A percentile compares a stretch with the other conserved stretches of the same genome.
phyloP scores from a whole-genome alignment of 2,797 vertebrate species.

The Threskiornis aethiopicus region DNA sequence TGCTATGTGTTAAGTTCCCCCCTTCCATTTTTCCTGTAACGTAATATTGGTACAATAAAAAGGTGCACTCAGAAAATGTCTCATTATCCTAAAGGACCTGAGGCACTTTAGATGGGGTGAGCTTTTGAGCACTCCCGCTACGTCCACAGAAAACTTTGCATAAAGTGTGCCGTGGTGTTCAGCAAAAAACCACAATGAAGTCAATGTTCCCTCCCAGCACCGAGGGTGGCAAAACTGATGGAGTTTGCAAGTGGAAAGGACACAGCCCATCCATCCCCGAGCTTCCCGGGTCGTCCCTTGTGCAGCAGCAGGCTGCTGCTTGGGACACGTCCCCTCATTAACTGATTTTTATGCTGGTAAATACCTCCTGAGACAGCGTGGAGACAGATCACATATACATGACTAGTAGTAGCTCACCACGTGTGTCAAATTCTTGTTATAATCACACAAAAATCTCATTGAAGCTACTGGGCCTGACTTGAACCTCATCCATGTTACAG shows the following conservation, averaged over 20 bases:
- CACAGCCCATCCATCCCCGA: not conserved
- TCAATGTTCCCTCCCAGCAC: not conserved
- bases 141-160: not conserved
- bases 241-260: not conserved
- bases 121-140: not conserved
- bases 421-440: slow-evolving; percentile 42
- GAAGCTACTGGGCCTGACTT: slow-evolving; percentile 10
- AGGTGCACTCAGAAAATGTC: slow-evolving; percentile 53
- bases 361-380: not conserved
- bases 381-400: not conserved
- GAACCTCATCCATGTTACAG: not conserved
- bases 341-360: slow-evolving; percentile 5
- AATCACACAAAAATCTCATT: slow-evolving; percentile 48
- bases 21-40: slow-evolving; percentile 5
- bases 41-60: slow-evolving; percentile 65
- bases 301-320: not conserved
- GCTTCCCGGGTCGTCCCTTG: not conserved
- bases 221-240: not conserved
- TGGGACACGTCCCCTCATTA: not conserved
- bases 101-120: slow-evolving; percentile 8
- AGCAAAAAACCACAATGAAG: not conserved
- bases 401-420: not conserved
- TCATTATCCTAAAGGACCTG: slow-evolving; percentile 52
- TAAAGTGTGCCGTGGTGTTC: not conserved
- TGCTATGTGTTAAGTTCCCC: slow-evolving; percentile 62